Evolutionary conservation across 2,113 vertebrate species (phyloP).

Genomic region (Toxotes chatareus): DNA sequence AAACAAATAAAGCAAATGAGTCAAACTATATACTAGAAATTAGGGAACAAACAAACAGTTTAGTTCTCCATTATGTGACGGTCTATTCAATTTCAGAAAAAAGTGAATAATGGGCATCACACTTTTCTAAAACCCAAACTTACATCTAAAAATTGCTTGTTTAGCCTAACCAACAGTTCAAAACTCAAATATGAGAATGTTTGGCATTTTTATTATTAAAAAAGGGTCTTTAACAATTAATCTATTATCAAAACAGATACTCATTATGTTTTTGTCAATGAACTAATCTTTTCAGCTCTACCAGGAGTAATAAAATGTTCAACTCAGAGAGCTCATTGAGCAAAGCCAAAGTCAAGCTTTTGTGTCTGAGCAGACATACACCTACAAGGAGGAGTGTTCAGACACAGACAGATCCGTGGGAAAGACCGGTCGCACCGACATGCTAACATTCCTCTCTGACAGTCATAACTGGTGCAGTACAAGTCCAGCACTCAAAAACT

Average conservation of each 20-base stretch:
- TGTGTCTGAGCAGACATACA: constrained; percentile 35
- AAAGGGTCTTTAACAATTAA: background rate
- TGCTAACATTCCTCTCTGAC: constrained; percentile 67
- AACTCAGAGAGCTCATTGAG: background rate
- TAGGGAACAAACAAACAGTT: background rate
- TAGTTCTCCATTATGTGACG: no score
- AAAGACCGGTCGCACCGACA: constrained; percentile 56
- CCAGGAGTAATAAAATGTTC: background rate
- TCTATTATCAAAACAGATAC: background rate
- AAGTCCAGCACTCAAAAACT: constrained; percentile 23
- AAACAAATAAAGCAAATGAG: background rate
- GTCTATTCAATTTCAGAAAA: no score
- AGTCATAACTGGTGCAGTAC: constrained; percentile 36
- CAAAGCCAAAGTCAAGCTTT: background rate
- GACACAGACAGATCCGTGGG: constrained; percentile 61
- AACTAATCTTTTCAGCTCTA: background rate
- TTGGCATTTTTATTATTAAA: background rate
- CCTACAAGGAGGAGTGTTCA: constrained; percentile 9
- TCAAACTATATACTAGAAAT: background rate
- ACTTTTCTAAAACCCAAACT: background rate
- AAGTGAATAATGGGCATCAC: no score
- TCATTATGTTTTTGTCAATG: background rate
- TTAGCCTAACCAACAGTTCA: background rate
- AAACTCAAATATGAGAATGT: background rate
- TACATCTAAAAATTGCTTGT: no score